A percentile compares a stretch with the other conserved stretches of the same genome.
phyloP scores from a whole-genome alignment of 2,113 vertebrate genomes.

The Lepus europaeus region DNA sequence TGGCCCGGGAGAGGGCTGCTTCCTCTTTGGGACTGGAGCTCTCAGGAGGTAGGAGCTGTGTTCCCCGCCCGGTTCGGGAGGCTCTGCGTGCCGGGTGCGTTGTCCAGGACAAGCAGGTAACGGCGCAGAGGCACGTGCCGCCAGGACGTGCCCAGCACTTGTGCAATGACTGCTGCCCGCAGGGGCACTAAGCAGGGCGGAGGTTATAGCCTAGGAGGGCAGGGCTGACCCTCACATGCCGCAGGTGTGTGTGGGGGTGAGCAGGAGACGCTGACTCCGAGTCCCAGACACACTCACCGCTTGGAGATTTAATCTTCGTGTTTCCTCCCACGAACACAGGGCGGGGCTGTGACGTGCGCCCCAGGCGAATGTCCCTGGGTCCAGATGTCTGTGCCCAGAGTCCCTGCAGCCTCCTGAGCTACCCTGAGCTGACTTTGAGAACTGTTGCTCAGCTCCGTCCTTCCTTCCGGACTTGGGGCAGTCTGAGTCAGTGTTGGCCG shows the following conservation, averaged over 20 bases:
- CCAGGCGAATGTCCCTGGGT: background rate
- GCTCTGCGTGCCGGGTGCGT: accelerated
- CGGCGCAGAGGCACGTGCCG: background rate
- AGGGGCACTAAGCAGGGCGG: background rate
- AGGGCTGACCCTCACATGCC: background rate
- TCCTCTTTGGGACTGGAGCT: background rate
- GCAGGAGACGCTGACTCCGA: background rate
- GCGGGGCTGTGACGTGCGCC: background rate
- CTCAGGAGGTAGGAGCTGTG: background rate
- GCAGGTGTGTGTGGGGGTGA: accelerated
- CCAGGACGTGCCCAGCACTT: accelerated
- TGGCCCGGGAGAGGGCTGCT: background rate
- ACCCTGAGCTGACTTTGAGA: background rate
- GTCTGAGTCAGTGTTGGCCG: constrained; percentile 5
- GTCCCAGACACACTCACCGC: background rate
- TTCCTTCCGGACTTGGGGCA: constrained; percentile 1
- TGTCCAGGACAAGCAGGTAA: too few species aligned
- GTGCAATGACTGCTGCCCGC: too few species aligned
- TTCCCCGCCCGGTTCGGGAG: background rate
- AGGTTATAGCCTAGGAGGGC: accelerated
- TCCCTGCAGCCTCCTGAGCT: background rate
- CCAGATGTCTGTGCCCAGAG: background rate
- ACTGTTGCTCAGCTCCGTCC: background rate
- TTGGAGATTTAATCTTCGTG: constrained; percentile 66
- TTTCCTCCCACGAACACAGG: background rate